Percentiles rank a stretch among this genome's conserved stretches.
Evolutionary conservation across 1,140 invertebrate genomes (phyloP).

Genomic region (Helicoverpa armigera): DNA sequence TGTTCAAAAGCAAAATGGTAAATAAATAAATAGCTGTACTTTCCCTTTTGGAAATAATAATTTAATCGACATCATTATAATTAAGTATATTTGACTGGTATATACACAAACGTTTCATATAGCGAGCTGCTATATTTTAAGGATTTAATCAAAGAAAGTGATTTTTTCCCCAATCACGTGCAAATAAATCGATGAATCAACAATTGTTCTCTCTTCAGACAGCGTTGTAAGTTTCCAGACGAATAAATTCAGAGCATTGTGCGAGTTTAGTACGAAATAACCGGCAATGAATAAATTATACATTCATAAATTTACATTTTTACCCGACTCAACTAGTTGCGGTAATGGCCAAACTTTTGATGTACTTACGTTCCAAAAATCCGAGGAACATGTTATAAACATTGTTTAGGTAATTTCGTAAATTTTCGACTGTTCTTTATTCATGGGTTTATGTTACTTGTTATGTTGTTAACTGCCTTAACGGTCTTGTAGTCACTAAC

Average conservation of each 20-base stretch:
- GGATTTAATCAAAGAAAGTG: too few relatives aligned
- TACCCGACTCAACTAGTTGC: constrained; percentile 47
- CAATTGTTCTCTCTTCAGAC: not conserved
- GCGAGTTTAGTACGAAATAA: constrained; percentile 60
- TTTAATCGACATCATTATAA: too few relatives aligned
- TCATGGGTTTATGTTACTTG: not conserved
- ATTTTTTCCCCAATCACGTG: too few relatives aligned
- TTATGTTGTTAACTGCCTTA: not conserved
- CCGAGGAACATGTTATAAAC: not conserved
- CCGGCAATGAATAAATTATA: constrained; percentile 63
- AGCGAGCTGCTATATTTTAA: too few relatives aligned
- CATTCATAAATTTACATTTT: constrained; percentile 59
- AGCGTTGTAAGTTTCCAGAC: constrained; percentile 52
- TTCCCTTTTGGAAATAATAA: too few relatives aligned
- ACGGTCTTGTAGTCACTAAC: too few relatives aligned
- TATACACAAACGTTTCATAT: too few relatives aligned
- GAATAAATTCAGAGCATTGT: constrained; percentile 61
- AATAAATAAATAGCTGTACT: too few relatives aligned
- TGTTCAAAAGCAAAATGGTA: too few relatives aligned
- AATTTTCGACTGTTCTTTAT: not conserved
- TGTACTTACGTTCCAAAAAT: not conserved
- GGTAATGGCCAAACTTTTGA: constrained; percentile 38
- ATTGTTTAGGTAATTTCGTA: not conserved
- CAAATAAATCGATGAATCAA: not conserved
- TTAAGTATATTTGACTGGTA: too few relatives aligned